Evolutionary conservation across 2,113 vertebrate species (phyloP).

Genomic region (Galemys pyrenaicus): DNA sequence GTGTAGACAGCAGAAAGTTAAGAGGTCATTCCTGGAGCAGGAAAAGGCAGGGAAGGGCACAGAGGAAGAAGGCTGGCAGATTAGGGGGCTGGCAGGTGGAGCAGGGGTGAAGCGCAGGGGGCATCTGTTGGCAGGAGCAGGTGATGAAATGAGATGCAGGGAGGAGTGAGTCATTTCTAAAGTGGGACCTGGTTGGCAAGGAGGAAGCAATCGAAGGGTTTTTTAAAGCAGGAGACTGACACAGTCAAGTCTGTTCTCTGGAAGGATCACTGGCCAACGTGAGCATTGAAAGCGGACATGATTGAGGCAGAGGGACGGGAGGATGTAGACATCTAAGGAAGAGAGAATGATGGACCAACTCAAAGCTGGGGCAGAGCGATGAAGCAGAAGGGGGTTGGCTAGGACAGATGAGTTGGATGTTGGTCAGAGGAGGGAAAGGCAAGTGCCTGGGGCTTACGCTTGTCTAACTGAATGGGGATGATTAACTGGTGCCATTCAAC

Average conservation of each 20-base stretch:
- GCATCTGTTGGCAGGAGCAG: slow-evolving; percentile 31
- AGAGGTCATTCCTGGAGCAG: not conserved
- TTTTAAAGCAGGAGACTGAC: slow-evolving; percentile 42
- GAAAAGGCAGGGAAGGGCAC: not conserved
- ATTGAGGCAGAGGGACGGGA: not conserved
- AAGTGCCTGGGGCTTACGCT: not conserved
- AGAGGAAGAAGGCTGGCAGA: not conserved
- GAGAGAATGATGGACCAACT: not conserved
- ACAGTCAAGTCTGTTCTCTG: not conserved
- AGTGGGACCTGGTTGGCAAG: slow-evolving; percentile 35
- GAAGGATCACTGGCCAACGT: not conserved
- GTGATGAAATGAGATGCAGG: slow-evolving; percentile 58
- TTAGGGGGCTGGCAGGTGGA: not conserved
- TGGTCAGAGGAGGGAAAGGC: not conserved
- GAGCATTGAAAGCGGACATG: not conserved
- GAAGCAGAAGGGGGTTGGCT: not conserved
- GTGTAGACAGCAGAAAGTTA: not conserved
- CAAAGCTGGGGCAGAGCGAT: not conserved
- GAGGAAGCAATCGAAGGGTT: not conserved
- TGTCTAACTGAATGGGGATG: not conserved
- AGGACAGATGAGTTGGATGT: not conserved
- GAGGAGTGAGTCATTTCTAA: slow-evolving; percentile 41
- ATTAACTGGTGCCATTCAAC: not conserved
- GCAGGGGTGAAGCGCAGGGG: rapidly evolving
- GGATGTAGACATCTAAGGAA: not conserved